phyloP scores from a whole-genome alignment of 2,797 vertebrate genomes.

The Mycteria americana region DNA sequence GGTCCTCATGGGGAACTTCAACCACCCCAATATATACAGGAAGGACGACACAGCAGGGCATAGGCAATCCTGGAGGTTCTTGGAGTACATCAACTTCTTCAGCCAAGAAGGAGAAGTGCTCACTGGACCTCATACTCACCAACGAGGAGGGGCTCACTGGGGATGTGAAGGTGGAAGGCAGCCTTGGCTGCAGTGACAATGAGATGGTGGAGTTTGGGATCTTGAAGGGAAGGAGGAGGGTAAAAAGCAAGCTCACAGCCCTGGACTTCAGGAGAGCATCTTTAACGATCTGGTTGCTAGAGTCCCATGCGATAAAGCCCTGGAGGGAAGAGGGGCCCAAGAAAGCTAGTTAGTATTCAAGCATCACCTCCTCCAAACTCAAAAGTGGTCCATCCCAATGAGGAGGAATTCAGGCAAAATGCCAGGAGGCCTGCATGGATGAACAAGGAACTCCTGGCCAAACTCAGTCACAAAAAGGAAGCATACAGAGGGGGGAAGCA shows the following conservation, averaged over 20 bases:
- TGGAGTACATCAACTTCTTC: background rate
- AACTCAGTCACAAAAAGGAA: background rate
- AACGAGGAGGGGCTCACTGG: background rate
- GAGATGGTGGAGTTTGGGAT: background rate
- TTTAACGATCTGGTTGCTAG: background rate
- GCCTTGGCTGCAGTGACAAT: background rate
- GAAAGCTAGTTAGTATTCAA: background rate
- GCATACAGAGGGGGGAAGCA: background rate
- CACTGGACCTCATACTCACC: background rate
- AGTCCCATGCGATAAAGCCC: background rate
- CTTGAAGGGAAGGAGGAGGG: background rate
- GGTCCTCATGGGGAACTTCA: background rate
- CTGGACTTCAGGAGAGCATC: background rate
- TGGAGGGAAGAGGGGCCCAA: background rate
- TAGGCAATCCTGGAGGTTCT: background rate
- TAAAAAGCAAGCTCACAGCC: background rate
- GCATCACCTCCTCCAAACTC: background rate
- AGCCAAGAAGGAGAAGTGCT: background rate
- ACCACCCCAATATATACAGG: background rate
- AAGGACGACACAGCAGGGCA: background rate
- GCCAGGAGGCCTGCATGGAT: background rate
- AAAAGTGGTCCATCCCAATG: background rate
- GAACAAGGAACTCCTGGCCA: background rate
- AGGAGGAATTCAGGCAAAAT: background rate
- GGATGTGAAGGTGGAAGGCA: background rate